Evolutionary conservation across 2,113 vertebrate species (phyloP), one percentile per base, ranked within the genome.

Genomic region (Trichomycterus rosablanca): DNA sequence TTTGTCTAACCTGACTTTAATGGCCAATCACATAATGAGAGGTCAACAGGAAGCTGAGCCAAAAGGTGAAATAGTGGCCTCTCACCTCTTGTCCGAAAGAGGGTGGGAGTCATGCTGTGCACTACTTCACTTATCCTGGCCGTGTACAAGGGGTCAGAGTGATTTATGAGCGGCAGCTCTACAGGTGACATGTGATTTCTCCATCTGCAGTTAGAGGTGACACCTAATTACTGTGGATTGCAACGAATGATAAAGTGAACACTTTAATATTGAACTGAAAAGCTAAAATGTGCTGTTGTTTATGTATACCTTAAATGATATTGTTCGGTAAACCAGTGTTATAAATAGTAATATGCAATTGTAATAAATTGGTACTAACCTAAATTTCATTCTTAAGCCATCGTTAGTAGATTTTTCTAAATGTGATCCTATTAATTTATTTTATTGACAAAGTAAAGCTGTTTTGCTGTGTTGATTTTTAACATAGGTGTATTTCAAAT

Each of bases 161-260:
- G 72, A 74, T 74, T 74, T 39, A 74, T 67, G 67, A 42, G 49
- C 28, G 53, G 5, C 28, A 63, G 32, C 28, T 40, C 52, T 24
- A 46, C 67, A 67, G 60, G 63, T 67, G 72, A 70, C 72, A 53
- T 37, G 55, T 56, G 63, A 61, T 43, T 66, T 66, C 63, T 61
- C 51, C 63, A 50, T 65, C 30, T 45, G 57, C 42, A 42, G 58
- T 35, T 46, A 15, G 51, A 64, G 51, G 42, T 39, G 62, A 48
- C 42, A 35, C 42, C 15, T 64, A 55, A 55, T 64, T 55, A 64
- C 23, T 14, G 48, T 28, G 52, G 34, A 54, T n/a, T 22, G 18
- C 19, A n/a, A n/a, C n/a, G n/a, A n/a, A n/a, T n/a, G n/a, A n/a
- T n/a, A n/a, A n/a, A n/a, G n/a, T n/a, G n/a, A n/a, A n/a, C n/a